Conservation (phyloP, 2,113 vertebrate genomes). For the Micronycteris hirsuta region DNA sequence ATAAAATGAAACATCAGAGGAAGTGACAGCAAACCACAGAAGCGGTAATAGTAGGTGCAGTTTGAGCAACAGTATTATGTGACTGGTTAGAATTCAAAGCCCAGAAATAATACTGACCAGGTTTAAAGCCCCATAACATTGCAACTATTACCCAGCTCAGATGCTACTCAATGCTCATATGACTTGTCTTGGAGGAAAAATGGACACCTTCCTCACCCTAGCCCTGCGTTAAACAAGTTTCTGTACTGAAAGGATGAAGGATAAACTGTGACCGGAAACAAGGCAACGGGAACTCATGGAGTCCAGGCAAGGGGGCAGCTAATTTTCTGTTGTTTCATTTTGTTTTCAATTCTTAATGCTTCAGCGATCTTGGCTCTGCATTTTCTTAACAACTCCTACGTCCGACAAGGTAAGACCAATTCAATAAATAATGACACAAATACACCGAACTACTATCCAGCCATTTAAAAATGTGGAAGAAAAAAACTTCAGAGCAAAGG, state of each 20-base stretch:
- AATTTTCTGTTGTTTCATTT: constrained; percentile 3
- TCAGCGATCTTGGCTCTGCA: not conserved
- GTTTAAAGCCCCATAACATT: not conserved
- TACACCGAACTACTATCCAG: not conserved
- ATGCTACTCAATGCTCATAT: not conserved
- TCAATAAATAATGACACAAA: not conserved
- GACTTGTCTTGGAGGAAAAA: not conserved
- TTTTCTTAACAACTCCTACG: not conserved
- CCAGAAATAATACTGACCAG: not conserved
- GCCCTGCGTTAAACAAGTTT: not conserved
- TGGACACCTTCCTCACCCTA: not conserved
- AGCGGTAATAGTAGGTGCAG: not conserved
- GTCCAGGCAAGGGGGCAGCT: not conserved
- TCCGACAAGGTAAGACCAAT: not conserved
- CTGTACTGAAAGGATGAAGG: not conserved
- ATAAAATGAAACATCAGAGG: not conserved
- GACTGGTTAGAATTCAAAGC: not conserved
- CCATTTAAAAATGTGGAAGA: not conserved
- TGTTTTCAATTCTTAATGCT: not conserved
- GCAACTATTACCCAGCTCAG: not conserved
- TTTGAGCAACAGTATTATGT: not conserved
- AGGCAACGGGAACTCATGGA: not conserved
- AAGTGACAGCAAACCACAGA: not conserved
- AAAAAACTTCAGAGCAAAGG: not conserved
- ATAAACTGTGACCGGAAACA: not conserved